A percentile compares a stretch with the other conserved stretches of the same genome.
phyloP scores from a whole-genome alignment of 1,140 invertebrate genomes.

The Apis dorsata region DNA sequence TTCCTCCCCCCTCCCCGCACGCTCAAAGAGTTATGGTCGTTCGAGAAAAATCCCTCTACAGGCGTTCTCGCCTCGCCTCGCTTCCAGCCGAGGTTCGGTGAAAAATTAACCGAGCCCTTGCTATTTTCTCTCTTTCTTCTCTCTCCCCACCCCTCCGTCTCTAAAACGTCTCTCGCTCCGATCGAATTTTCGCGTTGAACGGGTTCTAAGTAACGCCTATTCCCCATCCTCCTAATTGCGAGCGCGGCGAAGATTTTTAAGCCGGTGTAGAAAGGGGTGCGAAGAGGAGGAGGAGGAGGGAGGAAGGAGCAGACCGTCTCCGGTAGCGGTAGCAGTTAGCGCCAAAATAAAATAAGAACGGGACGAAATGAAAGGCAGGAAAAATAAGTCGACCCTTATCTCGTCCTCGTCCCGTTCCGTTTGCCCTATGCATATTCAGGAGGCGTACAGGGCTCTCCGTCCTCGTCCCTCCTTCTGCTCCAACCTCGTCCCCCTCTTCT shows the following conservation, averaged over 20 bases:
- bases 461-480: slow-evolving; percentile 45
- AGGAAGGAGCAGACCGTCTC: slow-evolving; percentile 57
- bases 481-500: slow-evolving; percentile 53
- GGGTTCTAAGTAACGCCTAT: too few species aligned
- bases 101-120: neutral
- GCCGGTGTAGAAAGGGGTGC: neutral
- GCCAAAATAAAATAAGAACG: slow-evolving; percentile 77
- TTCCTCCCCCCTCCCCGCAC: neutral
- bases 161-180: too few species aligned
- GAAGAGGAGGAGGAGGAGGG: neutral
- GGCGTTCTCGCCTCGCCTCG: neutral
- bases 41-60: neutral
- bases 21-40: slow-evolving; percentile 14
- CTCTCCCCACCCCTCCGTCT: too few species aligned
- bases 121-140: too few species aligned
- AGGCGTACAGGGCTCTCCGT: slow-evolving; percentile 57
- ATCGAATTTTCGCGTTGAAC: too few species aligned
- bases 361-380: slow-evolving; percentile 75
- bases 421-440: slow-evolving; percentile 78
- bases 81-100: neutral
- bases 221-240: too few species aligned
- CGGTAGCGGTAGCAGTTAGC: slow-evolving; percentile 73
- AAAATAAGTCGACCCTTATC: slow-evolving; percentile 79
- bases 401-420: slow-evolving; percentile 72
- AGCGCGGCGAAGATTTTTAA: neutral